Base-by-base conservation (phyloP, 1,140 invertebrate genomes). In the Cepaea nemoralis region DNA sequence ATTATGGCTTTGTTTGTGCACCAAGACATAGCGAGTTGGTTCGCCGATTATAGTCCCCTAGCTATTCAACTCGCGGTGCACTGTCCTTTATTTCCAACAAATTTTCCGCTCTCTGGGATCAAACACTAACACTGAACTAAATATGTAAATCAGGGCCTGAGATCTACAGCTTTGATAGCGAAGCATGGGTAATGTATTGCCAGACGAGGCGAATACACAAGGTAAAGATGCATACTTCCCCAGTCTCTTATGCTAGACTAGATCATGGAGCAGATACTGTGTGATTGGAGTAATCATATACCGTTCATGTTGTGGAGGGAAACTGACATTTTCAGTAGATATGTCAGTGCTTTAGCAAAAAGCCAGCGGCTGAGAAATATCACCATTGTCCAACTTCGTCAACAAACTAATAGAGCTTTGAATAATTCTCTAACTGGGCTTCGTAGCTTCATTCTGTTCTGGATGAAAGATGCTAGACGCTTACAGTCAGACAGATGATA, bases 401-500 rank as follows among this genome's bases (percentile, higher is more conserved):
- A 12, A 31, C n/a, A 31, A 16, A 63, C 50, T 55, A 63, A 63
- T 6, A 5, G 59, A 63, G n/a, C 27, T 10, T 6, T 27, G 59
- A 63, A 31, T 22, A 63, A 55, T 55, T 63, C 59, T 63, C 59
- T 27, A 31, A 5, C 3, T 63, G 16, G 27, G 2, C 59, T 63
- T 5, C 27, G n/a, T 5, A 10, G 5, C 33, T 31, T 10, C 33
- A 31, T 31, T 31, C 5, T 31, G 59, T 31, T 63, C 33, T 63
- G 27, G 59, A 31, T 63, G 59, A 63, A 27, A 71, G 69, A 71
- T 71, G 69, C 35, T 5, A 40, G 69, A 45, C 33, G 40, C n/a
- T 37, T 71, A 45, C 5, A 37, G 19, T 24, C 37, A 71, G 69
- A 71, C 69, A 1, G 69, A 12, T 71, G 37, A 27, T 71, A 71